Evolutionary conservation across 2,797 vertebrate genomes (phyloP).

Genomic region (Moxostoma hubbsi): DNA sequence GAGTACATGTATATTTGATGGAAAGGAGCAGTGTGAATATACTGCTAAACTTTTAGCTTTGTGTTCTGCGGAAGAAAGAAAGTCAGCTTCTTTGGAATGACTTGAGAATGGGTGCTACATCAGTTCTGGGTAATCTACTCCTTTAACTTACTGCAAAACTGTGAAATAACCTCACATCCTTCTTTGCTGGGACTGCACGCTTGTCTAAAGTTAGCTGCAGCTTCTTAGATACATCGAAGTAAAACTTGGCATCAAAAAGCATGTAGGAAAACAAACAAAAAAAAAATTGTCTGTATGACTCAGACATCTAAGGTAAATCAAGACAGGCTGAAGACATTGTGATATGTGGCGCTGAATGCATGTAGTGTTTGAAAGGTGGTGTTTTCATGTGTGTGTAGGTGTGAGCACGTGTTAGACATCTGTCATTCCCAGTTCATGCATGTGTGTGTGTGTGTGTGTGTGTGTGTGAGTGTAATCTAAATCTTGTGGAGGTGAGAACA

Average conservation of each 20-base stretch:
- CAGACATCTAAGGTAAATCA: constrained; percentile 11
- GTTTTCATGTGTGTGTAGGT: constrained; percentile 37
- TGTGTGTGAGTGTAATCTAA: constrained; percentile 34
- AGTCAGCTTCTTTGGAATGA: too few relatives aligned
- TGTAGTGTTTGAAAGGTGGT: not conserved
- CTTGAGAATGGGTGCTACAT: too few relatives aligned
- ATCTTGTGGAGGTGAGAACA: constrained; percentile 46
- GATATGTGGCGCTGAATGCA: not conserved
- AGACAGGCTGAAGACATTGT: constrained; percentile 8
- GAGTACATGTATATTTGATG: too few relatives aligned
- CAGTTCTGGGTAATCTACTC: too few relatives aligned
- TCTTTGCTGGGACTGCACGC: not conserved
- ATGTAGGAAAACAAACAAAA: not conserved
- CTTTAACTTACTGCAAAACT: not conserved
- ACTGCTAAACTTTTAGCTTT: too few relatives aligned
- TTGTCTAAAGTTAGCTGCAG: not conserved
- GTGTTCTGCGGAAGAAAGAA: too few relatives aligned
- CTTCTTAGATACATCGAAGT: not conserved
- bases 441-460: constrained; percentile 5
- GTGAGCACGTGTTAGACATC: constrained; percentile 46
- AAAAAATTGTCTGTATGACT: constrained; percentile 3
- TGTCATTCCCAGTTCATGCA: constrained; percentile 31
- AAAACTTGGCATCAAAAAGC: not conserved
- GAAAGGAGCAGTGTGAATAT: too few relatives aligned
- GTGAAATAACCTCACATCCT: not conserved